Evolutionary conservation across 1,140 invertebrate genomes (phyloP).

Genomic region (Ruditapes philippinarum): DNA sequence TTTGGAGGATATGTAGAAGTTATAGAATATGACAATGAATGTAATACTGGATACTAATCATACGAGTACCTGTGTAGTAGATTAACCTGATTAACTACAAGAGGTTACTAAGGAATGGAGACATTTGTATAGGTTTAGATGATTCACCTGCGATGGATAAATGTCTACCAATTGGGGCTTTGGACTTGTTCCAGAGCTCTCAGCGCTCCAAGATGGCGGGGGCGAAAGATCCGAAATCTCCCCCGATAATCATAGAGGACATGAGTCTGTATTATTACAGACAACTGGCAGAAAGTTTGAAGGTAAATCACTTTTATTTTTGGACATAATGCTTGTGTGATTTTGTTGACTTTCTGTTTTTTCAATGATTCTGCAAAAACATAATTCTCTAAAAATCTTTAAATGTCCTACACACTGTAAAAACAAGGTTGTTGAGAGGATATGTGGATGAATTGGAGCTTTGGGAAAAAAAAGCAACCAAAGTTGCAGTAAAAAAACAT

Average conservation of each 20-base stretch:
- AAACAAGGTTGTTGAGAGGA: too few relatives aligned
- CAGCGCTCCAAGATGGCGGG: conserved; percentile 24
- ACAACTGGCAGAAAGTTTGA: conserved; percentile 79
- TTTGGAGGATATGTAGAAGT: background rate
- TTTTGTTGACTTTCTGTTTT: too few relatives aligned
- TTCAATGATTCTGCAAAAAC: too few relatives aligned
- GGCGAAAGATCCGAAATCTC: conserved; percentile 43
- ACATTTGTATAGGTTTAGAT: conserved; percentile 10
- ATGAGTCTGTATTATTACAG: conserved; percentile 82
- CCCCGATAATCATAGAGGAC: conserved; percentile 79
- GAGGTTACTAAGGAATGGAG: background rate
- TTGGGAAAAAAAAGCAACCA: too few relatives aligned
- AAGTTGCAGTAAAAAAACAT: too few relatives aligned
- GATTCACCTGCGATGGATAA: conserved; percentile 61
- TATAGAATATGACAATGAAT: conserved; percentile 15
- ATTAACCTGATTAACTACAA: background rate
- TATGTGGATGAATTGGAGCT: too few relatives aligned
- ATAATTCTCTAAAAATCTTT: too few relatives aligned
- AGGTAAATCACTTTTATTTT: conserved; percentile 68
- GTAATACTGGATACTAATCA: background rate
- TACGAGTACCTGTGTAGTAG: background rate
- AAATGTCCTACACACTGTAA: too few relatives aligned
- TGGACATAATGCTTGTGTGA: too few relatives aligned
- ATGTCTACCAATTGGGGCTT: conserved; percentile 59
- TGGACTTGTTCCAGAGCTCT: conserved; percentile 54